Conservation (phyloP, 2,888 invertebrate genomes). For the Dimorphilus gyrociliatus region DNA sequence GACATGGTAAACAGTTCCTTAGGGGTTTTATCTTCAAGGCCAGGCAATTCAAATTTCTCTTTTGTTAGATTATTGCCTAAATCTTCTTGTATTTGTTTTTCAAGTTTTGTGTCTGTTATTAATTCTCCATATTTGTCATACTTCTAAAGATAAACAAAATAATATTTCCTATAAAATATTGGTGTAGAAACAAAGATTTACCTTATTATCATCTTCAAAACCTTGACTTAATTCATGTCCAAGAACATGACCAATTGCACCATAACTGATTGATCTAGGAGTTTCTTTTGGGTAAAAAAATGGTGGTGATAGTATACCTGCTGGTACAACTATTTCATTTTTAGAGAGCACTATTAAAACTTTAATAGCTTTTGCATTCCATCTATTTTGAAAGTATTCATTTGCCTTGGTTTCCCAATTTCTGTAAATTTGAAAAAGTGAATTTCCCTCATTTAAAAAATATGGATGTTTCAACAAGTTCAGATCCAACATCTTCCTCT, state of each 20-base stretch:
- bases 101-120: too few relatives aligned
- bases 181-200: too few relatives aligned
- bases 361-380: too few relatives aligned
- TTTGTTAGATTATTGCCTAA: too few relatives aligned
- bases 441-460: conserved; percentile 8
- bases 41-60: conserved; percentile 32
- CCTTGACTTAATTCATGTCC: conserved; percentile 33
- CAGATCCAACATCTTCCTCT: conserved; percentile 14
- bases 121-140: conserved; percentile 14
- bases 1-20: conserved; percentile 39
- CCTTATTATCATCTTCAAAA: conserved; percentile 31
- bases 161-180: too few relatives aligned
- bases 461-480: conserved; percentile 18
- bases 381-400: too few relatives aligned
- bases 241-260: conserved; percentile 30
- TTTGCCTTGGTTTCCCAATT: too few relatives aligned
- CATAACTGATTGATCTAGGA: conserved; percentile 24
- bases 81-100: too few relatives aligned
- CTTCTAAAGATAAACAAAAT: too few relatives aligned
- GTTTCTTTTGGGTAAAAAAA: too few relatives aligned
- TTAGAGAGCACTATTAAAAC: conserved; percentile 4
- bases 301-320: conserved; percentile 25
- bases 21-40: conserved; percentile 30
- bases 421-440: too few relatives aligned
- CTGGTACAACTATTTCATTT: conserved; percentile 26